Evolutionary conservation across 2,888 invertebrate genomes (phyloP).

Genomic region (Stratiomys singularior): DNA sequence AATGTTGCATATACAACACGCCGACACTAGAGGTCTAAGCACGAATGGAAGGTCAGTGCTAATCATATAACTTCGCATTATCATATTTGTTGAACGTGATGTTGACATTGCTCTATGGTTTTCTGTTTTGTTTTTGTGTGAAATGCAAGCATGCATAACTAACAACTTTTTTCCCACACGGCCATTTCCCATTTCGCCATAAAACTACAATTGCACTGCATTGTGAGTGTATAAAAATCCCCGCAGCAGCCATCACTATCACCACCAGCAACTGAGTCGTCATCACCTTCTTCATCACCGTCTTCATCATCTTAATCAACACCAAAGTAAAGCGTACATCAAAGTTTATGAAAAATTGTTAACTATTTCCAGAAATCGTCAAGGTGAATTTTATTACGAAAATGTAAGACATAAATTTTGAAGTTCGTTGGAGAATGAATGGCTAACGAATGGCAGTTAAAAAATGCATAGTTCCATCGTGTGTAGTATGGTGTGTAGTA

Average conservation of each 20-base stretch:
- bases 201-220: background rate
- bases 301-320: background rate
- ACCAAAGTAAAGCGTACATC: background rate
- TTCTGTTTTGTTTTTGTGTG: background rate
- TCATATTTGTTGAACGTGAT: conserved; percentile 19
- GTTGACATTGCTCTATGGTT: conserved; percentile 2
- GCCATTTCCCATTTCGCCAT: conserved; percentile 8
- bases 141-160: conserved; percentile 15
- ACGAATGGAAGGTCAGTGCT: conserved; percentile 35
- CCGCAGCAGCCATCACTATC: background rate
- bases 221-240: background rate
- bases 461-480: background rate
- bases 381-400: conserved; percentile 42
- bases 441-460: background rate
- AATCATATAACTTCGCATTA: conserved; percentile 18
- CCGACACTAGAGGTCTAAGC: conserved; percentile 28
- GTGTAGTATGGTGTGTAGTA: too few species aligned
- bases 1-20: conserved; percentile 29
- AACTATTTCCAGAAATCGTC: conserved; percentile 43
- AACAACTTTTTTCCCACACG: conserved; percentile 18
- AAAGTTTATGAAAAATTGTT: background rate
- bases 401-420: conserved; percentile 31
- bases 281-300: background rate
- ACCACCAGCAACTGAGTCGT: background rate
- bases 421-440: conserved; percentile 31